Evolutionary conservation across 2,113 vertebrate genomes (phyloP).

Genomic region (Chloropsis hardwickii): DNA sequence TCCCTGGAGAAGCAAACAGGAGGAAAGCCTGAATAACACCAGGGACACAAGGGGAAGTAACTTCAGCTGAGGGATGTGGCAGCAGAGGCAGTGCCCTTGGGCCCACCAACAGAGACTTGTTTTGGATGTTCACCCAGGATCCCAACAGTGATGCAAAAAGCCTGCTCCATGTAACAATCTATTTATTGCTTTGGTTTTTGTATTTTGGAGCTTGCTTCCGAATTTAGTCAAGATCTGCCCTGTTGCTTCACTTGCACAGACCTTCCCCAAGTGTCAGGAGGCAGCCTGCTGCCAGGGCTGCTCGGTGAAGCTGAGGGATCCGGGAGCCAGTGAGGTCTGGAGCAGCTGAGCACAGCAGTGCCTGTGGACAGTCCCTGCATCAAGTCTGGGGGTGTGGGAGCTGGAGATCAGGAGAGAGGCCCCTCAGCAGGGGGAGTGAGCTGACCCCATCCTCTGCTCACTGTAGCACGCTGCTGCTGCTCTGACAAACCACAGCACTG

Average conservation of each 20-base stretch:
- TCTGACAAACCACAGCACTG: background rate
- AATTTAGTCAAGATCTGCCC: background rate
- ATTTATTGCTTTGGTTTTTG: conserved; percentile 8
- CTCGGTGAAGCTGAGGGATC: background rate
- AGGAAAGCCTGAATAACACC: background rate
- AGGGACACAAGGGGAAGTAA: background rate
- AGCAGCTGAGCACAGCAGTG: background rate
- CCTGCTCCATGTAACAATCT: background rate
- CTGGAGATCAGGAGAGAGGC: background rate
- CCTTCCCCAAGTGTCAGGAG: accelerated
- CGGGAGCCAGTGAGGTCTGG: accelerated
- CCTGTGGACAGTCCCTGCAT: background rate
- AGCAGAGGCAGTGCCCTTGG: background rate
- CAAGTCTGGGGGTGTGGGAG: background rate
- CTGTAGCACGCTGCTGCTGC: accelerated
- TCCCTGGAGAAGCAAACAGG: background rate
- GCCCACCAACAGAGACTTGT: accelerated
- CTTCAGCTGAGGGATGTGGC: background rate
- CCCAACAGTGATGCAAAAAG: background rate
- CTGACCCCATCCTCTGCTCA: background rate
- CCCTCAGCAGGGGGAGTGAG: background rate
- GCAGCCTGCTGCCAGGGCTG: background rate
- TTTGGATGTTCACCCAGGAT: background rate
- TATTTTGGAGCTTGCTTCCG: background rate
- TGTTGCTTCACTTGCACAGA: background rate